A percentile compares a stretch with the other conserved stretches of the same genome.
Evolutionary conservation across 2,888 invertebrate genomes (phyloP).

Genomic region (Cistogaster globosa): DNA sequence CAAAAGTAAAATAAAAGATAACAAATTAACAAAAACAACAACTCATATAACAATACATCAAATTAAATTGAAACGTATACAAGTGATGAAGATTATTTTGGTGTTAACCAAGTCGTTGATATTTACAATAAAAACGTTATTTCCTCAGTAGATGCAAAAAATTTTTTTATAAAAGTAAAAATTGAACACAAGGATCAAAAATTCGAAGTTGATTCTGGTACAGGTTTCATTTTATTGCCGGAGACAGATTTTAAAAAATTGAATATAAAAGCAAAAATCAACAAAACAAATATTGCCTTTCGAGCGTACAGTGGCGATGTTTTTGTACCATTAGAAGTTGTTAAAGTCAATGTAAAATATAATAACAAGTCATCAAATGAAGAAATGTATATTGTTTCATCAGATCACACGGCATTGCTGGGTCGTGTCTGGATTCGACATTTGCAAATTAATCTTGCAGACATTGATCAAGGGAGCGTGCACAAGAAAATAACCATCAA

Average conservation of each 20-base stretch:
- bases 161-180: background rate
- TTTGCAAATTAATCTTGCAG: background rate
- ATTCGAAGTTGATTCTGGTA: slow-evolving; percentile 25
- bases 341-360: background rate
- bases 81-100: slow-evolving; percentile 13
- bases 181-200: background rate
- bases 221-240: background rate
- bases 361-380: background rate
- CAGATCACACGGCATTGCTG: background rate
- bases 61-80: slow-evolving; percentile 3
- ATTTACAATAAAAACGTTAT: slow-evolving; percentile 8
- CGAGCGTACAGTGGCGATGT: background rate
- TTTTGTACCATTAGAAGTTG: background rate
- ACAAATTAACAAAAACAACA: too few species aligned
- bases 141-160: background rate
- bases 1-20: slow-evolving; percentile 5
- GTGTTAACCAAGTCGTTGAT: slow-evolving; percentile 6
- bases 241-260: slow-evolving; percentile 18
- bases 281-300: slow-evolving; percentile 11
- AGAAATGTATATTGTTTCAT: background rate
- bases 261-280: background rate
- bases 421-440: slow-evolving; percentile 4
- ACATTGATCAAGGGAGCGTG: background rate
- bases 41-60: slow-evolving; percentile 2
- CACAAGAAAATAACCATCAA: too few species aligned